Evolutionary conservation across 2,888 invertebrate species (phyloP), one percentile per base, ranked within the genome.

Genomic region (Malacosoma neustria): DNA sequence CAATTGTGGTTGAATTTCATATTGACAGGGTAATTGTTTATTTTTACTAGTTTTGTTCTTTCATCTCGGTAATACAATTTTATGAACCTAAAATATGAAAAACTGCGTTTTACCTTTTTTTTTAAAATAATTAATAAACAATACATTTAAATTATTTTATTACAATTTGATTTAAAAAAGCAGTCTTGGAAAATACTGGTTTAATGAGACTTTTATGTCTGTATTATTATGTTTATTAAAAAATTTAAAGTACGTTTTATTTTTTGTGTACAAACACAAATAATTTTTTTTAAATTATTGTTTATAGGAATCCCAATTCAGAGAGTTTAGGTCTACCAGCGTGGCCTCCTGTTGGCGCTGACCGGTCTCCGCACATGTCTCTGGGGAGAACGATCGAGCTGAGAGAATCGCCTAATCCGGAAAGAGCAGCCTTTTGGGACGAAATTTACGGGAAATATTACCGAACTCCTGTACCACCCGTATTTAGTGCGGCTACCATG

Each of bases 1-100:
- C 48, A 60, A 32, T 40, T 69, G 6, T 70, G 69, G 69, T 45
- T 49, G 2, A 64, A 63, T 35, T 72, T 69, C 35, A 52, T 68
- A 4, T 63, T 48, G 36, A 58, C 54, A 3, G 62, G 68, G 70
- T 71, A 45, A 52, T 61, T 37, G 30, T 3, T n/a, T 29, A 12
- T 1, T 29, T 3, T 35, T 11, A 29, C n/a, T 13, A 13, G 4
- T 34, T 9, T 32, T 5, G 1, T 14, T 13, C 6, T 29, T 22
- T 3, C 22, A 22, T 1, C 6, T 22, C 7, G 5, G 5, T 22
- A 22, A 22, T 22, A 0, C 5, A 22, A 3, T 6, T 22, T n/a
- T n/a, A n/a, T n/a, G n/a, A n/a, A n/a, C n/a, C n/a, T n/a, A n/a
- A n/a, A n/a, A n/a, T n/a, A n/a, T n/a, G n/a, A n/a, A n/a, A n/a